Evolutionary conservation across 2,888 invertebrate genomes (phyloP), one percentile per base, ranked within the genome.

Genomic region (Trichogramma evanescens): DNA sequence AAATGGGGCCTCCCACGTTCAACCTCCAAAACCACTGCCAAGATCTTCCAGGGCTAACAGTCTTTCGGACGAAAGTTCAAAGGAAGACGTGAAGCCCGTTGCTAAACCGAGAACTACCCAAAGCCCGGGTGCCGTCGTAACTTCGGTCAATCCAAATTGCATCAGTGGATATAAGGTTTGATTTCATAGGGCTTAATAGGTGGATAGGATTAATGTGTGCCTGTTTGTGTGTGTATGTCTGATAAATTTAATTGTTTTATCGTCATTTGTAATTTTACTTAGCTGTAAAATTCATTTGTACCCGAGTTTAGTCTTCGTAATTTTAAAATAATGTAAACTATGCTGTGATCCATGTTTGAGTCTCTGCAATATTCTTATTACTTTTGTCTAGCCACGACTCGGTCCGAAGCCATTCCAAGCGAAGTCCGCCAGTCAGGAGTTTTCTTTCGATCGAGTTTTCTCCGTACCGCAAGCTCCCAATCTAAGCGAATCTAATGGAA

Each of bases 391-490:
- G 92, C 91, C 91, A 50, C 86, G 91, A 39, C 82, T 92, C 52
- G 92, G 92, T 3, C 92, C 92, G 46, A 92, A 91, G 75, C 91
- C 91, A 40, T 92, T 92, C 76, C 89, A 91, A 6, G 88, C 90
- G 49, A 87, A 89, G 43, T 83, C 88, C 4, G 82, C 85, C 62
- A 85, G 82, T 69, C 89, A 88, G 59, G 87, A 89, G 68, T 89
- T 90, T 70, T 87, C 86, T 0, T 90, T 91, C 71, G 89, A 89
- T 74, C 89, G 89, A 73, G 89, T 91, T 39, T 91, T 91, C 76
- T 87, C 88, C 0, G 91, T 91, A 6, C 91, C 91, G 0, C 81
- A 86, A 2, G 89, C 86, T 1, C 90, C 90, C 0, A 74, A 71
- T 41, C 56, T 6, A 26, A 72, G 38, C 45, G 76, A 76, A n/a